Evolutionary conservation across 2,888 invertebrate genomes (phyloP).

Genomic region (Aleiodes leptofemur): DNA sequence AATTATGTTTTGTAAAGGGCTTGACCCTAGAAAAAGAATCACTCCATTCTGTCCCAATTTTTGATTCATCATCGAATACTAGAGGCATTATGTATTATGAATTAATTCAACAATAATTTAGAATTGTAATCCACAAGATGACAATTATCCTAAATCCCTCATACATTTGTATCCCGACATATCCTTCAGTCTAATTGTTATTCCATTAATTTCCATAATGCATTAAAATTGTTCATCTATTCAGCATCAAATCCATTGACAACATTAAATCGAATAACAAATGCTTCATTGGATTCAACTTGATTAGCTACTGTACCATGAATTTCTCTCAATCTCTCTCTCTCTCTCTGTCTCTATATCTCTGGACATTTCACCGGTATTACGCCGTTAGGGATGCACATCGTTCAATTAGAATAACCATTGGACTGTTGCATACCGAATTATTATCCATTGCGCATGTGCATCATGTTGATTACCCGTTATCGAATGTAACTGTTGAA

Average conservation of each 20-base stretch:
- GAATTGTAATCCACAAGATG: no score
- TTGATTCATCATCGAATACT: no score
- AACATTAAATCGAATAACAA: constrained; percentile 41
- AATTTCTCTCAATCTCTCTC: constrained; percentile 30
- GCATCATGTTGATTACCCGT: constrained; percentile 36
- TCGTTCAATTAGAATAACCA: constrained; percentile 59
- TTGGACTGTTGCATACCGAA: constrained; percentile 45
- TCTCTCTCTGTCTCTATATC: neutral
- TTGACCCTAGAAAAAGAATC: no score
- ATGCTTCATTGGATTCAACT: constrained; percentile 26
- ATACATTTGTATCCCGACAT: neutral
- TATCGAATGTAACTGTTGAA: constrained; percentile 36
- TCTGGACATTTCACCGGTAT: constrained; percentile 33
- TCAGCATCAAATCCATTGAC: constrained; percentile 29
- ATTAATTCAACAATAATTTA: no score
- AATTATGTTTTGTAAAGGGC: no score
- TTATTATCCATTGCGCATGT: constrained; percentile 30
- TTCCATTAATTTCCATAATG: constrained; percentile 7
- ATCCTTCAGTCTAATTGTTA: neutral
- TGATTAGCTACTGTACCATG: constrained; percentile 27
- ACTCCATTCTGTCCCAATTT: no score
- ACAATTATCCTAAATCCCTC: neutral
- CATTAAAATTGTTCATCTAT: constrained; percentile 11
- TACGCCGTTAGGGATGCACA: constrained; percentile 53
- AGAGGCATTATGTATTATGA: no score